Base-by-base conservation (phyloP, 2,888 invertebrate species). In the Micropterix aruncella region DNA sequence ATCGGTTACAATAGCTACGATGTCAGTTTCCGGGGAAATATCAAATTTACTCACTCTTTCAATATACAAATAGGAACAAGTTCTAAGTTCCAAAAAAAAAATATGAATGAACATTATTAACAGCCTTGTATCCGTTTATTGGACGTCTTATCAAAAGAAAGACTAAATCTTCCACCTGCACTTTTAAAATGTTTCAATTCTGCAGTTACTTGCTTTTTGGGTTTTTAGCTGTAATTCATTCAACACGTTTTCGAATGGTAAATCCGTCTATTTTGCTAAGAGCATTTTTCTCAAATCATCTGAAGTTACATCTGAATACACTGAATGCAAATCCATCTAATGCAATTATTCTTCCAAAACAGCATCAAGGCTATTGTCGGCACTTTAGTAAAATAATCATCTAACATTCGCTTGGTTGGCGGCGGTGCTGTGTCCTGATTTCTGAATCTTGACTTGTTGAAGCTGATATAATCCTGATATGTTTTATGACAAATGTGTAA, bases 81-180 rank as follows among this genome's bases (percentile, higher is more conserved):
- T 38, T 19, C 19, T 19, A 38, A 38, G 43, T 15, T 39, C 43
- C 39, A 43, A 38, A 43, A 43, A 19, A 19, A 36, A 40, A 40
- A 40, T 40, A 44, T 44, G 44, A 44, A 44, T 44, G 40, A 44
- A 44, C 37, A 15, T 45, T n/a, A n/a, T n/a, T 42, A 36, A 42
- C 27, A 16, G 41, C 42, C 38, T 42, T 45, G 39, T 45, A 45
- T 42, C 38, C 37, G 18, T 43, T 19, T 37, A 27, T 16, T 36
- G n/a, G n/a, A 27, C 18, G 40, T 40, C n/a, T 16, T 40, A 36
- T n/a, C 50, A 44, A 40, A 41, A 41, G 19, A 41, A 7, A 41
- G 41, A 41, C 19, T 40, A 15, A 15, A 40, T 15, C 19, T 18
- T 41, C n/a, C n/a, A n/a, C n/a, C n/a, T 41, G 40, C 18, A 40